Evolutionary conservation across 2,113 vertebrate genomes (phyloP).

Genomic region (Scatophagus argus): DNA sequence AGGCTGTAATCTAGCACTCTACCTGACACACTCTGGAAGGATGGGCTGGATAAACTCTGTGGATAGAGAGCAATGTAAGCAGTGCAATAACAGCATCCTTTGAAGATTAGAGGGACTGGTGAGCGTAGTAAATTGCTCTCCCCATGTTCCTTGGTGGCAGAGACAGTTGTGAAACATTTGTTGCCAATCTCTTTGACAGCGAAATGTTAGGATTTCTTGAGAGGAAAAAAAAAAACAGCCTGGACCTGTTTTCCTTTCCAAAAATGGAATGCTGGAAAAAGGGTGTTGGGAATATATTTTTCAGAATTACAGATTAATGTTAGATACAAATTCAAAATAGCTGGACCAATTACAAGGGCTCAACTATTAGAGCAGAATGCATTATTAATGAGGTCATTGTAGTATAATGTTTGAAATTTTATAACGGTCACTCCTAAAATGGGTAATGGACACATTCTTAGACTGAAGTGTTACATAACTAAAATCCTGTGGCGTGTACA

Average conservation of each 20-base stretch:
- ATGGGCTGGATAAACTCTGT: slow-evolving; percentile 32
- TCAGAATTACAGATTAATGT: not conserved
- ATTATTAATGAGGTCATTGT: not conserved
- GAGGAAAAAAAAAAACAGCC: not conserved
- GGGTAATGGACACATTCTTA: not conserved
- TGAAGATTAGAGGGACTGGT: slow-evolving; percentile 73
- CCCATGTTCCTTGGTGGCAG: slow-evolving; percentile 37
- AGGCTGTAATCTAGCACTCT: slow-evolving; percentile 60
- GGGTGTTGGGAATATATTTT: not conserved
- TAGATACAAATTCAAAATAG: not conserved
- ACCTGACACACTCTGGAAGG: slow-evolving; percentile 54
- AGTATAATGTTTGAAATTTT: no score
- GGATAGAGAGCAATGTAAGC: slow-evolving; percentile 39
- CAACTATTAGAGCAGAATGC: not conserved
- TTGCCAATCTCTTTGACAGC: slow-evolving; percentile 49
- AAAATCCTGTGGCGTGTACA: not conserved
- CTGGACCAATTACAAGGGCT: not conserved
- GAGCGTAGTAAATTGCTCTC: slow-evolving; percentile 67
- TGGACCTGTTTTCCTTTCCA: not conserved
- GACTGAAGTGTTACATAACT: not conserved
- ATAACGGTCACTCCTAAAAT: not conserved
- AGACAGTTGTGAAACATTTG: slow-evolving; percentile 62
- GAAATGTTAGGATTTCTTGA: slow-evolving; percentile 36
- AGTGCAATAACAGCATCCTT: slow-evolving; percentile 58
- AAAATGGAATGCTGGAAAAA: not conserved